Evolutionary conservation across 2,113 vertebrate species (phyloP).

Genomic region (Neotoma lepida): DNA sequence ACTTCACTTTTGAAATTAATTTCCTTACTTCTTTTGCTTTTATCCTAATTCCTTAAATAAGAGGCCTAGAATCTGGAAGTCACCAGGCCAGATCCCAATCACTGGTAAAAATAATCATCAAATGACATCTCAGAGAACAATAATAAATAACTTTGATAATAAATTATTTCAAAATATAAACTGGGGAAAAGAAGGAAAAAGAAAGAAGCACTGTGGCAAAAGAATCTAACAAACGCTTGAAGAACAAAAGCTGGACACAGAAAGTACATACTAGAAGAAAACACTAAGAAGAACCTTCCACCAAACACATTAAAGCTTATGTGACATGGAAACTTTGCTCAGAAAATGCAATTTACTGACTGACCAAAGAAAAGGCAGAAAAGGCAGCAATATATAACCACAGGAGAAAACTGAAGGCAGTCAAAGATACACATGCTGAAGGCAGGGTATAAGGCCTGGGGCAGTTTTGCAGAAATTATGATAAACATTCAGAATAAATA

Average conservation of each 20-base stretch:
- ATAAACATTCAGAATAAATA: constrained; percentile 4
- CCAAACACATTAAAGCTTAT: not conserved
- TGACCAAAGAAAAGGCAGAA: constrained; percentile 8
- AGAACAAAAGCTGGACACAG: constrained; percentile 10
- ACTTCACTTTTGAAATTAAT: not conserved
- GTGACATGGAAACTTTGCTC: not conserved
- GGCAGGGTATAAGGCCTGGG: not conserved
- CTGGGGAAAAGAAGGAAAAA: not conserved
- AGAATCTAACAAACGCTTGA: not conserved
- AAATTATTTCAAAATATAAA: constrained; percentile 29
- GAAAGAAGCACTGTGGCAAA: not conserved
- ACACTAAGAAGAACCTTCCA: not conserved
- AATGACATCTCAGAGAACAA: constrained; percentile 24
- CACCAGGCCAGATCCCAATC: not conserved
- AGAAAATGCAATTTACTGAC: constrained; percentile 33
- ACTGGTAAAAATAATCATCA: not conserved
- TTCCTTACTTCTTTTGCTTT: not conserved
- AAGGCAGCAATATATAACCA: not conserved
- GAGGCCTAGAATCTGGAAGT: not conserved
- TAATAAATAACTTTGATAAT: constrained; percentile 12
- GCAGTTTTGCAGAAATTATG: not conserved
- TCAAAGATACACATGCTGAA: not conserved
- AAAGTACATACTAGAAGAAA: constrained; percentile 10
- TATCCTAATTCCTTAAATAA: not conserved
- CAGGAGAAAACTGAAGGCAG: not conserved